A percentile compares a stretch with the other conserved stretches of the same genome.
These are phyloP conservation scores for Cuniculus paca DNA, from an alignment of 2,797 vertebrate genomes.

Conservation along the genomic window DNA sequence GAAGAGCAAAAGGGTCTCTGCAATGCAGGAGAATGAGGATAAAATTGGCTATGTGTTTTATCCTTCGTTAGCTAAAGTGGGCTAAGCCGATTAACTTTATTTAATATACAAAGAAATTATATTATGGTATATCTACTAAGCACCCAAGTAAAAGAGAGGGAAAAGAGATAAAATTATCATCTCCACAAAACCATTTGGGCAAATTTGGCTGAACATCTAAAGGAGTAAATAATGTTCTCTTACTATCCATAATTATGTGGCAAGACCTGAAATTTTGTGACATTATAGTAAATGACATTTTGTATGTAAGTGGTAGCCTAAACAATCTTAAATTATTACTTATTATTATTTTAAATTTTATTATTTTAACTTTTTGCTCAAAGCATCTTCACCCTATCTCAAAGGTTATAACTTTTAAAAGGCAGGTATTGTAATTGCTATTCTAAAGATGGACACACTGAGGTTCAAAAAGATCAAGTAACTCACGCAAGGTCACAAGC, in stretches of 20 bases:
- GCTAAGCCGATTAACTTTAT: neutral
- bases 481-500: neutral
- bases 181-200: neutral
- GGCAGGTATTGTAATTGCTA: neutral
- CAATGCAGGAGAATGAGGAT: neutral
- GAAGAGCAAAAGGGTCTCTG: neutral
- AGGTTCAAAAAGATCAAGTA: neutral
- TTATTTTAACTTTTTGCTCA: neutral
- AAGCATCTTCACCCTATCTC: neutral
- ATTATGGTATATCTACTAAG: neutral
- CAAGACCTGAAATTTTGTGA: slow-evolving; percentile 18
- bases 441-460: slow-evolving; percentile 42
- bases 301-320: neutral
- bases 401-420: neutral
- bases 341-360: neutral
- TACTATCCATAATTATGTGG: neutral
- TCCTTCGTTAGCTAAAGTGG: neutral
- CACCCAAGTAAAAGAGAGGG: neutral
- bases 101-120: slow-evolving; percentile 37
- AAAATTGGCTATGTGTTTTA: neutral
- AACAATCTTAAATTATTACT: neutral
- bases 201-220: neutral
- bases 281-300: neutral
- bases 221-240: slow-evolving; percentile 42
- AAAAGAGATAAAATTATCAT: neutral